These are phyloP conservation scores for Orchesellides sinensis DNA, from an alignment of 2,888 invertebrate species.

Conservation along the genomic window DNA sequence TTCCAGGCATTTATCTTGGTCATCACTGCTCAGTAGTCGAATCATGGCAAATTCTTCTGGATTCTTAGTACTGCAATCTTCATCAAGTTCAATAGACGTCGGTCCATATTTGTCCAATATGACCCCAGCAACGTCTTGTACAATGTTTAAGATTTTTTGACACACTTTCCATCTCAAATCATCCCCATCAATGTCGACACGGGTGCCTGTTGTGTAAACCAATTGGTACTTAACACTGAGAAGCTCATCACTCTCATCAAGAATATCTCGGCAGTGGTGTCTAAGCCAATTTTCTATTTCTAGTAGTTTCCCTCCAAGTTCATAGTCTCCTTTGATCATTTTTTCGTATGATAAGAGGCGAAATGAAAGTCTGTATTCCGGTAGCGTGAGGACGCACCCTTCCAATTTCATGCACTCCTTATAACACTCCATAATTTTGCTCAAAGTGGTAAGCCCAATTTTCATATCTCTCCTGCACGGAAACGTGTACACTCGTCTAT, in stretches of 20 bases:
- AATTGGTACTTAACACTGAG: constrained; percentile 69
- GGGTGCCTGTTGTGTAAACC: constrained; percentile 66
- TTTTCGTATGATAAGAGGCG: constrained; percentile 54
- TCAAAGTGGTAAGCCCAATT: background rate
- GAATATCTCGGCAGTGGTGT: constrained; percentile 53
- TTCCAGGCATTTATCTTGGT: background rate
- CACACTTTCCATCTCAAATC: constrained; percentile 11
- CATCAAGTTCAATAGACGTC: constrained; percentile 3
- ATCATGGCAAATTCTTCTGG: constrained; percentile 12
- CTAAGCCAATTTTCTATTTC: constrained; percentile 51
- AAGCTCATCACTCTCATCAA: constrained; percentile 73
- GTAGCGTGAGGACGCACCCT: constrained; percentile 63
- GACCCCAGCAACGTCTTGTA: background rate
- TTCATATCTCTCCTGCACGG: constrained; percentile 60
- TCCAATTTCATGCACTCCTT: constrained; percentile 38
- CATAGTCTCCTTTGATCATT: background rate
- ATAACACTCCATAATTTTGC: background rate
- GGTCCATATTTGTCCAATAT: constrained; percentile 5
- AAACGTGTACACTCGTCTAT: constrained; percentile 59
- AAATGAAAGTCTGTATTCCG: constrained; percentile 61
- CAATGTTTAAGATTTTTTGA: constrained; percentile 21
- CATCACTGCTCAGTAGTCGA: constrained; percentile 7
- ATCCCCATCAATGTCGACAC: constrained; percentile 45
- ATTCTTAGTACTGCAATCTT: background rate
- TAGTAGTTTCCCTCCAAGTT: background rate